Evolutionary conservation across 2,113 vertebrate genomes (phyloP).

Genomic region (Chlorodrepanis virens): DNA sequence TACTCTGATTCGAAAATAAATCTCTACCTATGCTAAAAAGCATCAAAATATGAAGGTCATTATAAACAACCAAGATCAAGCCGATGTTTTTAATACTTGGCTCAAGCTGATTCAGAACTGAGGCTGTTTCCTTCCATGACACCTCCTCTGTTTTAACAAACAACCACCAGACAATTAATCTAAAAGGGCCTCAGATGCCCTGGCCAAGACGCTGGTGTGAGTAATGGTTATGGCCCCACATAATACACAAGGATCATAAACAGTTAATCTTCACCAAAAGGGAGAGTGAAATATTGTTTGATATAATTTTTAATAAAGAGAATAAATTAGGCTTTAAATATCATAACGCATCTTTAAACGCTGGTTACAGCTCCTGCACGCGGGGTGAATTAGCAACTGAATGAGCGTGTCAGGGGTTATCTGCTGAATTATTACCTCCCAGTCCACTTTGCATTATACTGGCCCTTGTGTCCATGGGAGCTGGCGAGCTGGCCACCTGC

Average conservation of each 20-base stretch:
- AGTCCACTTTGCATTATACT: slow-evolving; percentile 19
- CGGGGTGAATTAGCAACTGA: slow-evolving; percentile 30
- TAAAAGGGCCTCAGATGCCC: background rate
- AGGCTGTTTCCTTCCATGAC: background rate
- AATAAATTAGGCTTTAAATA: slow-evolving; percentile 62
- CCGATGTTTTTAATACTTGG: background rate
- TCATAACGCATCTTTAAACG: slow-evolving; percentile 36
- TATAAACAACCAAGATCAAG: background rate
- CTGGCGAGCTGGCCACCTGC: slow-evolving; percentile 37
- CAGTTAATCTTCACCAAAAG: slow-evolving; percentile 60
- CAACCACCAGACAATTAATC: background rate
- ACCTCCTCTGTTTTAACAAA: background rate
- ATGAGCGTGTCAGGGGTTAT: slow-evolving; percentile 62
- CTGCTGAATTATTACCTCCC: slow-evolving; percentile 64
- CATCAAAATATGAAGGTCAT: background rate
- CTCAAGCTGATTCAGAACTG: background rate
- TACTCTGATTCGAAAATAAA: background rate
- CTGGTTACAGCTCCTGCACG: background rate
- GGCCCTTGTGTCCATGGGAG: slow-evolving; percentile 5
- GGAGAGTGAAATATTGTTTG: slow-evolving; percentile 57
- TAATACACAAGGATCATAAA: slow-evolving; percentile 29
- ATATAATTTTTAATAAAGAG: slow-evolving; percentile 66
- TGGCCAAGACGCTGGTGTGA: background rate
- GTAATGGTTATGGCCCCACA: background rate
- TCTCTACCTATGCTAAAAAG: background rate